Evolutionary conservation across 2,797 vertebrate species (phyloP).

Genomic region (Streptopelia turtur): DNA sequence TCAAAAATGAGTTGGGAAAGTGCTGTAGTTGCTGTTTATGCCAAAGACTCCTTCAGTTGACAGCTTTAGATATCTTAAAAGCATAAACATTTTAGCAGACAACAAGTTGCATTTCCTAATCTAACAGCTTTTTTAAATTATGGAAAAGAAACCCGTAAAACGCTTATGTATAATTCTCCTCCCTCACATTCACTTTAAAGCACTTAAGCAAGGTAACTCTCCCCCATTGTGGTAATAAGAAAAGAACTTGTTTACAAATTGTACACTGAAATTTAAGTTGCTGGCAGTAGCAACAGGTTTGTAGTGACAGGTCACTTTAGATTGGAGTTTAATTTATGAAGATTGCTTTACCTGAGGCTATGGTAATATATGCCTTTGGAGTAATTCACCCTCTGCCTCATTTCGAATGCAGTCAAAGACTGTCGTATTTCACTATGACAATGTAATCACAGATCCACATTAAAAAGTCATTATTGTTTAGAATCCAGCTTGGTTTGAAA

Average conservation of each 20-base stretch:
- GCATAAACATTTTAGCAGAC: constrained; percentile 50
- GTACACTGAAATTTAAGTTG: constrained; percentile 76
- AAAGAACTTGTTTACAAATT: constrained; percentile 77
- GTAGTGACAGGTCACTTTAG: constrained; percentile 87
- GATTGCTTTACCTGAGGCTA: constrained; percentile 92
- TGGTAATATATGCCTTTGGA: constrained; percentile 86
- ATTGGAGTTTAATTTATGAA: constrained; percentile 99
- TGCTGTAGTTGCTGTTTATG: not conserved
- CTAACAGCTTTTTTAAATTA: constrained; percentile 32
- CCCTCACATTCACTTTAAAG: constrained; percentile 14
- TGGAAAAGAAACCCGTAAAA: constrained; percentile 21
- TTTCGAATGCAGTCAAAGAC: constrained; percentile 90
- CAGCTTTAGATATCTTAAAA: constrained; percentile 36
- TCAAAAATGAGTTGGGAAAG: constrained; percentile 27
- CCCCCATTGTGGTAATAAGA: constrained; percentile 60
- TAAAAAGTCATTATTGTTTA: constrained; percentile 99
- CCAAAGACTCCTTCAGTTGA: constrained; percentile 26
- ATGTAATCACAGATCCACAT: constrained; percentile 99
- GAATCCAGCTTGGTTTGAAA: constrained; percentile 93
- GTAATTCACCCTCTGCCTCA: constrained; percentile 92
- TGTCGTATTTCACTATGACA: constrained; percentile 97
- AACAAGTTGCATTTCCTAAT: constrained; percentile 48
- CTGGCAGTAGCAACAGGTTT: constrained; percentile 79
- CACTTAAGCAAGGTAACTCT: constrained; percentile 63
- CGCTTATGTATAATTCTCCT: not conserved